Evolutionary conservation across 2,888 invertebrate species (phyloP), one percentile per base, ranked within the genome.

Genomic region (Dioctria linearis): DNA sequence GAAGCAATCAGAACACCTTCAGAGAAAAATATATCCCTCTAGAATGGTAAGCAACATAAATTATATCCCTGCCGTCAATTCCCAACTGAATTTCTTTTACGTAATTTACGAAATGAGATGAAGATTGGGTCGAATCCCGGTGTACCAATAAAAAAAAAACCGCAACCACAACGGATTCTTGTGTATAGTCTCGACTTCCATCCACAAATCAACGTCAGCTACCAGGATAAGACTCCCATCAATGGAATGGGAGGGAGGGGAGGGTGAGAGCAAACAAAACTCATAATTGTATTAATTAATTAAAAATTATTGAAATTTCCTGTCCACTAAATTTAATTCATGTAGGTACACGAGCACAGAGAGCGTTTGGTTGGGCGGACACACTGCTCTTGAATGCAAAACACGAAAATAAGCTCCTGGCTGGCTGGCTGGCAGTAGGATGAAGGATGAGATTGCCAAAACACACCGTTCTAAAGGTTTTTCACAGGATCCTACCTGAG

Each of bases 91-190:
- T 67, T 67, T 67, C 73, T 51, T 73, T 73, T 8, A 54, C 51
- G 73, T 73, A 51, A 73, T 73, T 73, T 73, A 73, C 73, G 73
- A 73, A 73, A 73, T 73, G 54, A 51, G 54, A 73, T 69, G 46
- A 51, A 73, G 51, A 73, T 73, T 73, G 73, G 73, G 73, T 73
- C 51, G 8, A 54, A 37, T 73, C 73, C 73, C 73, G n/a, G 73
- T 51, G 54, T 51, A 73, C 37, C 73, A 13, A 73, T 73, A 73
- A 73, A 73, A 54, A n/a, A 54, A 49, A 67, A 40, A 54, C 61
- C 25, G 8, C 51, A 11, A 51, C n/a, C 39, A 37, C 61, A 39
- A 11, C 39, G 61, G 25, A 11, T 39, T 25, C 25, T 25, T 61
- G 61, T 61, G 39, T 25, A 25, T 37, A 3, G 6, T 61, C 61